phyloP scores from a whole-genome alignment of 2,797 vertebrate species.

The Ciconia nigra region DNA sequence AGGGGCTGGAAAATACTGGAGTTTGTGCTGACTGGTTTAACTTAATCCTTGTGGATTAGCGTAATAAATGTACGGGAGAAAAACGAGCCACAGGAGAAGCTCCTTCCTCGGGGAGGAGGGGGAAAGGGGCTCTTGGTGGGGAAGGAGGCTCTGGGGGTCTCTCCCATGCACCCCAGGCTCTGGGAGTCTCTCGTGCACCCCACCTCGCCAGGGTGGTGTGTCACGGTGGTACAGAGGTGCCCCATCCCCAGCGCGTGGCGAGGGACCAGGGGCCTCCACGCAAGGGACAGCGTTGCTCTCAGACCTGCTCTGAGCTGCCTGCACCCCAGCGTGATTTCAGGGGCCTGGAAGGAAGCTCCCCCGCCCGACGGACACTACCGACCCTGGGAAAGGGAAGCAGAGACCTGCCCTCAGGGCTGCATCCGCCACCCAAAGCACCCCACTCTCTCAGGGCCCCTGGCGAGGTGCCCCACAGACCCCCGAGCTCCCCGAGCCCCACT shows the following conservation, averaged over 20 bases:
- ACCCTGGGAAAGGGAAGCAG: neutral
- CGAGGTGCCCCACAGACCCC: neutral
- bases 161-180: neutral
- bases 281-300: fast-evolving
- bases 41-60: conserved; percentile 69
- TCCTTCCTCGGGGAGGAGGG: neutral
- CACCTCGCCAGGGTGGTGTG: no score
- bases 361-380: fast-evolving
- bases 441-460: neutral
- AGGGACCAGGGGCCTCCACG: fast-evolving
- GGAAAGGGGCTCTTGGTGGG: neutral
- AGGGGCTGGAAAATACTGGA: conserved; percentile 8
- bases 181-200: neutral
- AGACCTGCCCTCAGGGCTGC: no score
- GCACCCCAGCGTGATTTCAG: neutral
- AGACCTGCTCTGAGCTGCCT: neutral
- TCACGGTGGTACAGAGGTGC: no score
- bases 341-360: neutral
- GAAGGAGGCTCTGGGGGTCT: neutral
- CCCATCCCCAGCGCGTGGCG: no score
- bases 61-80: conserved; percentile 65
- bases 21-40: conserved; percentile 25
- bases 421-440: no score
- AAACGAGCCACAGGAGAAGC: neutral
- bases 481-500: neutral